Conservation (phyloP, 2,797 vertebrate species). For the Hoplostethus mediterraneus region DNA sequence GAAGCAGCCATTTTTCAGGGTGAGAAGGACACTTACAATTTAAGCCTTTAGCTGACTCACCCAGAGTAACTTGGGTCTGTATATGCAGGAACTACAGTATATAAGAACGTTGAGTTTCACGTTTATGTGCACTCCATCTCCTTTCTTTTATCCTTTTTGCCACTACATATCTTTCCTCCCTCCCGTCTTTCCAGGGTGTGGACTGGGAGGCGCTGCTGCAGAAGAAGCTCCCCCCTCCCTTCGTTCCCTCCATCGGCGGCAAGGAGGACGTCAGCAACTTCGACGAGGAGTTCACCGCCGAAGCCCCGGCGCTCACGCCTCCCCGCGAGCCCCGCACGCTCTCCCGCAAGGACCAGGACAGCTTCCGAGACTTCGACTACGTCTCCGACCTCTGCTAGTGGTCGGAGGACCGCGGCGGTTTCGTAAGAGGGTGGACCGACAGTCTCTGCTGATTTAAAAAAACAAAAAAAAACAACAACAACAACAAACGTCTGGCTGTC, state of each 20-base stretch:
- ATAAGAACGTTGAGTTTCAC: too few relatives aligned
- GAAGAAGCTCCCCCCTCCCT: constrained; percentile 88
- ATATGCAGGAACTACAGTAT: too few relatives aligned
- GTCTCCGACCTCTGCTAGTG: constrained; percentile 88
- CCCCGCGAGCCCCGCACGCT: constrained; percentile 88
- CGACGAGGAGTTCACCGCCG: constrained; percentile 92
- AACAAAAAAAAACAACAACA: too few relatives aligned
- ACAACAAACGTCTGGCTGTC: constrained; percentile 17
- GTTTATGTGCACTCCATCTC: neutral
- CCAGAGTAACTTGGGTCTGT: neutral
- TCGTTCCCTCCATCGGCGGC: constrained; percentile 85
- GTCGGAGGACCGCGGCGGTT: constrained; percentile 9
- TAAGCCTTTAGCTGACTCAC: neutral
- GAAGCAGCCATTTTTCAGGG: constrained; percentile 94
- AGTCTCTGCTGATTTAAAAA: constrained; percentile 5
- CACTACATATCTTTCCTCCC: neutral
- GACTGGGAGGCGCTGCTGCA: constrained; percentile 90
- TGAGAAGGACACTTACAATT: constrained; percentile 58
- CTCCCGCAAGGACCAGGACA: constrained; percentile 88
- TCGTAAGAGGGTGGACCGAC: constrained; percentile 2
- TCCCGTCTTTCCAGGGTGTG: constrained; percentile 76
- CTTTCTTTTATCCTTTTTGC: neutral
- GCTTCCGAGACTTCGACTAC: constrained; percentile 93
- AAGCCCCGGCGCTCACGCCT: constrained; percentile 87
- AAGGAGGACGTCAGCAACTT: constrained; percentile 94